Evolutionary conservation across 1,140 invertebrate species (phyloP).

Genomic region (Ganaspis sp.): DNA sequence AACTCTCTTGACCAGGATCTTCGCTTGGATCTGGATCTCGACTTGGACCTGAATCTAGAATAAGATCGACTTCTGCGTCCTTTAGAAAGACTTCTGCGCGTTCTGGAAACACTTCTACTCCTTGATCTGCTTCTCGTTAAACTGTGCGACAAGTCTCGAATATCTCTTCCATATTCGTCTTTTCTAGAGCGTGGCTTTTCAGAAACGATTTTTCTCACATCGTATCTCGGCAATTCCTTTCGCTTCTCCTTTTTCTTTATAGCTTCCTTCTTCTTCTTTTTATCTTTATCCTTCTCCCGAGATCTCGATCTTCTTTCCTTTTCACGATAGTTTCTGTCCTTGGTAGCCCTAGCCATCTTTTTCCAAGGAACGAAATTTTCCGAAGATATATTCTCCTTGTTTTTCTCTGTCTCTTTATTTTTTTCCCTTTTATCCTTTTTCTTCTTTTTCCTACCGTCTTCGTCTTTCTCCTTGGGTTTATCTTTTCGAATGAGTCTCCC

Average conservation of each 20-base stretch:
- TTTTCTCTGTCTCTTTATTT: conserved; percentile 78
- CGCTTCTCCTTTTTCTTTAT: conserved; percentile 84
- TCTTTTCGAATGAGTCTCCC: conserved; percentile 24
- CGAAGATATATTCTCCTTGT: conserved; percentile 77
- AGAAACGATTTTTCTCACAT: conserved; percentile 86
- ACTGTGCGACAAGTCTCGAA: conserved; percentile 72
- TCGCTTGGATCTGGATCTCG: conserved; percentile 57
- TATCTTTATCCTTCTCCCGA: conserved; percentile 70
- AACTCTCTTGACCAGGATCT: conserved; percentile 63
- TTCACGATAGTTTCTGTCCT: conserved; percentile 89
- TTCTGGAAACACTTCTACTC: conserved; percentile 51
- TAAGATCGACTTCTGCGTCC: conserved; percentile 65
- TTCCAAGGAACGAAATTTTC: conserved; percentile 81
- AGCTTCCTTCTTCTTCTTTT: conserved; percentile 84
- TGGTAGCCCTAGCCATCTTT: conserved; percentile 86
- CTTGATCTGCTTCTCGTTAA: conserved; percentile 62
- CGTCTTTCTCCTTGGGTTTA: conserved; percentile 51
- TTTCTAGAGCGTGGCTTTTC: conserved; percentile 82
- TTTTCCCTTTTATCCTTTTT: conserved; percentile 70
- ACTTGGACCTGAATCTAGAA: conserved; percentile 67
- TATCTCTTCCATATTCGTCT: conserved; percentile 89
- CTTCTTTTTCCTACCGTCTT: conserved; percentile 72
- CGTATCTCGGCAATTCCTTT: conserved; percentile 88
- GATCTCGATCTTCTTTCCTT: conserved; percentile 76
- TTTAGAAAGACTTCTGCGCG: conserved; percentile 41